Percentiles rank a stretch among this genome's conserved stretches.
Conservation (phyloP, 2,797 vertebrate species). For the Pangasius sanitwongsei region DNA sequence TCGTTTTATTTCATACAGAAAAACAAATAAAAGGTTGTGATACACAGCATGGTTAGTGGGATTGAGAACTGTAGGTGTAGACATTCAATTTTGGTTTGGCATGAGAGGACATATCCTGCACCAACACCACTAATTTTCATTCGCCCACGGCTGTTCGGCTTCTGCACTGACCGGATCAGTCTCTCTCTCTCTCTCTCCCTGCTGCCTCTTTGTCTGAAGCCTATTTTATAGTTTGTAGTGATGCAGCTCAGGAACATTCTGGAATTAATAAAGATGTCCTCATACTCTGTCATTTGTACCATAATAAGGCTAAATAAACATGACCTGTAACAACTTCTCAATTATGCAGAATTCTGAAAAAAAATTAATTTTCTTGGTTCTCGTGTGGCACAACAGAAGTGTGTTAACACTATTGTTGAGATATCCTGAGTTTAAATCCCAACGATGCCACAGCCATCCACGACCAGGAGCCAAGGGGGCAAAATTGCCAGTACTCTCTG, state of each 20-base stretch:
- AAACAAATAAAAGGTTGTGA: neutral
- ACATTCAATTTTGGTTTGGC: slow-evolving; percentile 24
- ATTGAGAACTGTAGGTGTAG: neutral
- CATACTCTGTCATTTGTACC: neutral
- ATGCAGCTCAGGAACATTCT: neutral
- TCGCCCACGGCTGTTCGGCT: slow-evolving; percentile 5
- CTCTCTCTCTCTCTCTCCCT: neutral
- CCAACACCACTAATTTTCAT: slow-evolving; percentile 22
- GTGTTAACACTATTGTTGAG: too few relatives aligned
- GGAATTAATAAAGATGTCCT: neutral
- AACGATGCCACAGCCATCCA: neutral
- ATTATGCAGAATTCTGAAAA: neutral
- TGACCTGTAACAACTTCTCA: neutral
- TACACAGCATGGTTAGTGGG: neutral
- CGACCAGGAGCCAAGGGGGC: neutral
- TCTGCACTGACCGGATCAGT: neutral
- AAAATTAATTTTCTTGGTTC: neutral
- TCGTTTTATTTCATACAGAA: neutral
- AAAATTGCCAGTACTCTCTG: neutral
- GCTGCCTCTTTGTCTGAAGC: neutral
- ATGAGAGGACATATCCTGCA: slow-evolving; percentile 15
- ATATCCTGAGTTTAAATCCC: neutral
- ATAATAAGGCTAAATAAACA: neutral
- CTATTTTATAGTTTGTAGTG: neutral
- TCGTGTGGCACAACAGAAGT: neutral